Conservation (phyloP, 1,140 invertebrate species). For the Lutraria rhynchaena region DNA sequence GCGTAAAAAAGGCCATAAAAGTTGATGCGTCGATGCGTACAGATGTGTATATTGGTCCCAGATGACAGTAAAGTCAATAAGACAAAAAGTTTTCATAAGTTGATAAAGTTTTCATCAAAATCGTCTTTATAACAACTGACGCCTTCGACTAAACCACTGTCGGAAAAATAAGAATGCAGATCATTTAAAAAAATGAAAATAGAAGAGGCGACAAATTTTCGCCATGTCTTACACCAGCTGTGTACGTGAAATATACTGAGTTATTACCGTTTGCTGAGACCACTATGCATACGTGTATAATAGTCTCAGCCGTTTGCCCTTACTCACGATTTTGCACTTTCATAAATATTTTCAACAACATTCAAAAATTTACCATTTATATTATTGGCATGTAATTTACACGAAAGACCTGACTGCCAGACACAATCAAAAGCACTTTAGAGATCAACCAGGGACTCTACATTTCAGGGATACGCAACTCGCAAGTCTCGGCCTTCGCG, state of each 20-base stretch:
- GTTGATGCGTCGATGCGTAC: too few relatives aligned
- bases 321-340: slow-evolving; percentile 8
- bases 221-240: background rate
- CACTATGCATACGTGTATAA: too few relatives aligned
- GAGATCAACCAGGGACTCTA: too few relatives aligned
- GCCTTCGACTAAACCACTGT: background rate
- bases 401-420: slow-evolving; percentile 14
- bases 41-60: too few relatives aligned
- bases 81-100: slow-evolving; percentile 19
- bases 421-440: slow-evolving; percentile 9
- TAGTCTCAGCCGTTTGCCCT: background rate
- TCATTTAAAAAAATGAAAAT: slow-evolving; percentile 22
- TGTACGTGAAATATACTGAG: background rate
- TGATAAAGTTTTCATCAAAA: background rate
- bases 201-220: slow-evolving; percentile 4
- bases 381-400: background rate
- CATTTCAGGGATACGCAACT: too few relatives aligned
- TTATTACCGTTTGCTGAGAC: too few relatives aligned
- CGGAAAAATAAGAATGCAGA: background rate
- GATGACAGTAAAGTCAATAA: slow-evolving; percentile 16
- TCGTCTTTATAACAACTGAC: background rate
- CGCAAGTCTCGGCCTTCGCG: too few relatives aligned
- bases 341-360: slow-evolving; percentile 1
- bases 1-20: too few relatives aligned
- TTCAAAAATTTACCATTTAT: slow-evolving; percentile 19